Conservation (phyloP, 2,888 invertebrate species). For the Pegoplata infirma region DNA sequence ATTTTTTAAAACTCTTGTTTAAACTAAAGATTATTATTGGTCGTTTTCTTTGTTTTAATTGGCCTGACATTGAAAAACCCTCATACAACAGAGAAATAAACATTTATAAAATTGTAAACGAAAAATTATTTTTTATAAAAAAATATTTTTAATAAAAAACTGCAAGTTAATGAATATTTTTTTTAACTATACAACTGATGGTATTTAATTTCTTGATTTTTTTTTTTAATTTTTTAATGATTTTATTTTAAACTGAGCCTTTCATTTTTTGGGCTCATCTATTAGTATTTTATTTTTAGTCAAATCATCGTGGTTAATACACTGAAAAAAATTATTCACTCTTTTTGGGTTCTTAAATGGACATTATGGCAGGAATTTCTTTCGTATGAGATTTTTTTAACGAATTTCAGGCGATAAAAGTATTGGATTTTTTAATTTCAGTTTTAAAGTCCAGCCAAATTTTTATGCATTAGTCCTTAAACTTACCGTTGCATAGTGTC, state of each 20-base stretch:
- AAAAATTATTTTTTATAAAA: constrained; percentile 1
- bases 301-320: too few relatives aligned
- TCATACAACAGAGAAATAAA: constrained; percentile 4
- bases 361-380: too few relatives aligned
- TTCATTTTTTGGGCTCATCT: too few relatives aligned
- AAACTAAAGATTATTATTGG: neutral
- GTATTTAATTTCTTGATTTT: neutral
- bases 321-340: too few relatives aligned
- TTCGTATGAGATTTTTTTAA: too few relatives aligned
- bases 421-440: too few relatives aligned
- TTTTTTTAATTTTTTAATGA: neutral
- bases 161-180: neutral
- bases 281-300: too few relatives aligned
- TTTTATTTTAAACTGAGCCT: neutral
- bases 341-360: too few relatives aligned
- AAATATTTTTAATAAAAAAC: neutral
- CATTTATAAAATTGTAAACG: constrained; percentile 5
- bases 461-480: too few relatives aligned
- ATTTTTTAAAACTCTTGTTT: constrained; percentile 7
- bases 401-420: too few relatives aligned
- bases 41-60: constrained; percentile 51
- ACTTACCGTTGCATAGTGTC: too few relatives aligned
- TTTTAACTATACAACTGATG: neutral
- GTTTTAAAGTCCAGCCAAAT: too few relatives aligned
- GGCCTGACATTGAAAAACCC: constrained; percentile 41